A percentile compares a stretch with the other conserved stretches of the same genome.
Evolutionary conservation across 2,797 vertebrate species (phyloP).

Genomic region (Falco rusticolus): DNA sequence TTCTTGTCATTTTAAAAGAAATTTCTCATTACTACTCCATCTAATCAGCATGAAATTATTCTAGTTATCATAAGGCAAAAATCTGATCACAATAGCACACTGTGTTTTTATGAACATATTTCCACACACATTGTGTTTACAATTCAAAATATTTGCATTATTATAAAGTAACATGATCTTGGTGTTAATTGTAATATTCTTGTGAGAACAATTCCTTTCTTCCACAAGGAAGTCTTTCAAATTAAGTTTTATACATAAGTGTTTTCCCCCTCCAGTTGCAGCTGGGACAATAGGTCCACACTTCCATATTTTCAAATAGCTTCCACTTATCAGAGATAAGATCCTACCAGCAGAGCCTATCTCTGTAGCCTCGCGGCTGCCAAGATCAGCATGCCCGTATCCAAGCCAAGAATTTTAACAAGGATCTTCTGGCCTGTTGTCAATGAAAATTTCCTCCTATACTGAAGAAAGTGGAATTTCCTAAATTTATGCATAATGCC

Average conservation of each 20-base stretch:
- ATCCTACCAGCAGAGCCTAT: conserved; percentile 42
- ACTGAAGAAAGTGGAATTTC: conserved; percentile 36
- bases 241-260: not conserved
- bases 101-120: not conserved
- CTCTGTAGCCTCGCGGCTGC: conserved; percentile 37
- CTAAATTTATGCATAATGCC: not conserved
- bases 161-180: not conserved
- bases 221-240: not conserved
- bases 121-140: not conserved
- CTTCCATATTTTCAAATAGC: conserved; percentile 22
- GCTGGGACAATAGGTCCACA: not conserved
- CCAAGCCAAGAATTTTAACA: conserved; percentile 61
- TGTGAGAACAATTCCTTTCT: not conserved
- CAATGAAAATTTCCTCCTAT: conserved; percentile 38
- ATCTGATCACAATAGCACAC: not conserved
- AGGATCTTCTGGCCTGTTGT: conserved; percentile 40
- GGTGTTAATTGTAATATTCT: not conserved
- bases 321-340: conserved; percentile 35
- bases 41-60: not conserved
- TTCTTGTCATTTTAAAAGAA: not conserved
- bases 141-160: not conserved
- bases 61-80: not conserved
- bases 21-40: not conserved
- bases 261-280: not conserved
- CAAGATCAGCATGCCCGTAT: not conserved